Conservation (phyloP, 92 coral and sea anemone genomes). For the Umimayanthus kanabou region DNA sequence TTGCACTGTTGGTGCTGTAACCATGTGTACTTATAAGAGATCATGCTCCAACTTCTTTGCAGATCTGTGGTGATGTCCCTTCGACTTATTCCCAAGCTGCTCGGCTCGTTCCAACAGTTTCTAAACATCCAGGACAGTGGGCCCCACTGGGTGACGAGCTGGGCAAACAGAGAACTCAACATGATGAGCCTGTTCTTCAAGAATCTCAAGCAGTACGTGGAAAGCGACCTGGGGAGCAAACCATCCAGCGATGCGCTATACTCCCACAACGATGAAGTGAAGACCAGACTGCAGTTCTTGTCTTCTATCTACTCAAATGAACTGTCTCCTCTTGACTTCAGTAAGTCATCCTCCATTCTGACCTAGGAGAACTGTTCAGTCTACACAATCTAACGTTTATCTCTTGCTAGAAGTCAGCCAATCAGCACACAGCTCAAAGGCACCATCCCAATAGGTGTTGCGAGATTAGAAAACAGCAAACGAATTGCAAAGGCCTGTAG, state of each 20-base stretch:
- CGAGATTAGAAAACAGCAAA: no score
- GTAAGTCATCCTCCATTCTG: slow-evolving; percentile 55
- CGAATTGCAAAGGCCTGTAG: no score
- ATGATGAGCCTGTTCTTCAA: slow-evolving; percentile 91
- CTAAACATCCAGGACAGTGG: slow-evolving; percentile 67
- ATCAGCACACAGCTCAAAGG: no score
- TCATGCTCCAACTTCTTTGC: neutral
- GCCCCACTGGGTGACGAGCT: slow-evolving; percentile 91
- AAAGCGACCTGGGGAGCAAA: slow-evolving; percentile 37
- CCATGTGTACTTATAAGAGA: neutral
- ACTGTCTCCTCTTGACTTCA: slow-evolving; percentile 88
- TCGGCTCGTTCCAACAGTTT: slow-evolving; percentile 96
- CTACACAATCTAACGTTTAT: no score
- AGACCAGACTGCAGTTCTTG: slow-evolving; percentile 88
- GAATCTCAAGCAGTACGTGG: slow-evolving; percentile 76
- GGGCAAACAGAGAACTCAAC: slow-evolving; percentile 84
- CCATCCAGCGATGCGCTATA: slow-evolving; percentile 62
- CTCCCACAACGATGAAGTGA: slow-evolving; percentile 85
- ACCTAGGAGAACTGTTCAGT: neutral
- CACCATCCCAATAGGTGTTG: no score
- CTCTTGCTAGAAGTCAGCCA: no score
- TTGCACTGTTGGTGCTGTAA: neutral
- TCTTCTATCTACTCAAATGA: slow-evolving; percentile 94
- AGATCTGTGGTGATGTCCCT: slow-evolving; percentile 97
- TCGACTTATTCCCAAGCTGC: slow-evolving; percentile 90